Base-by-base conservation (phyloP, 2,113 vertebrate species). In the Aldabrachelys gigantea region DNA sequence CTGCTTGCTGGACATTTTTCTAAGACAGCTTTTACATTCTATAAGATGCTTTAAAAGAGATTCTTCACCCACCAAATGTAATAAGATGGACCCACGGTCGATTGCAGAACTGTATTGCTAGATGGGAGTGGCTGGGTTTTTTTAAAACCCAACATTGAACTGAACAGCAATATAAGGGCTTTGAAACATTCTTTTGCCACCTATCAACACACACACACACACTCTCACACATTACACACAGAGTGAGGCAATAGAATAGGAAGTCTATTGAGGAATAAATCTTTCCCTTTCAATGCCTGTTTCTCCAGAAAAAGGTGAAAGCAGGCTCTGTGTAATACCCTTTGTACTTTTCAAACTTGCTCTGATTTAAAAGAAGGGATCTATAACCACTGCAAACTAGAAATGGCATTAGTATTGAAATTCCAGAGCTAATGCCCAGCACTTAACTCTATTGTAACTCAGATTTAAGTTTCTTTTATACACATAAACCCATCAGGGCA, bases 241-340 rank as follows among this genome's bases (percentile, higher is more conserved):
- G 10, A 29, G 10, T 10, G 29, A 38, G 52, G 3, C 13, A 22
- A 3, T 44, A 0, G 1, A 1, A 24, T 38, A 85, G 82, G 81
- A 84, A 94, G 65, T 82, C 54, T 0, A 2, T 1, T 62, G 2
- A 6, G 44, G 41, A 44, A 8, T 8, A 52, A 35, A 35, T 16
- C 8, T 1, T 2, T 13, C 2, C 25, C 27, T 54, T 54, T 12
- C 25, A 19, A 21, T 2, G 44, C 16, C 8, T 4, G 2, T 41
- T 65, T 17, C 47, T n/a, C 49, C 17, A 52, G 79, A 8, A 16
- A 29, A 78, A 78, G 22, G 75, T 13, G 75, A 16, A 11, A 44
- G 41, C 2, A 29, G 24, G 25, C 12, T 25, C 24, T 17, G 8
- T 10, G 31, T 44, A 44, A 44, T 24, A 24, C 38, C 25, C 75